Evolutionary conservation across 2,797 vertebrate genomes (phyloP).

Genomic region (Crenuchus spilurus): DNA sequence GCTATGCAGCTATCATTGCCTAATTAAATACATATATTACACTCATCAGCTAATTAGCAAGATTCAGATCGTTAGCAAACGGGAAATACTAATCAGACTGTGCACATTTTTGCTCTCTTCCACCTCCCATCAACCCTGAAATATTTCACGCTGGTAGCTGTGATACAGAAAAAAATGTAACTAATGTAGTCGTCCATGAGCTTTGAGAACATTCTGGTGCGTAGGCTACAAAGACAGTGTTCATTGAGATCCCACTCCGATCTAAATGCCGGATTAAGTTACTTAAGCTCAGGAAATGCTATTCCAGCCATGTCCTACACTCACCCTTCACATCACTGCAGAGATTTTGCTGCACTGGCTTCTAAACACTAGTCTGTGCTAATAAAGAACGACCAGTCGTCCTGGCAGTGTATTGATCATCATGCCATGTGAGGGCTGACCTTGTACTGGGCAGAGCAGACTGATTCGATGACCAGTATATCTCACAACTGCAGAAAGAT

Average conservation of each 20-base stretch:
- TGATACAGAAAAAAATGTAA: not conserved
- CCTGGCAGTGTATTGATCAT: not conserved
- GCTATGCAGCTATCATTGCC: no score
- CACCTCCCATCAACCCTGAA: no score
- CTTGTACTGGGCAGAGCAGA: not conserved
- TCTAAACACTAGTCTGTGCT: not conserved
- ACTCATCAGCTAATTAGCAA: no score
- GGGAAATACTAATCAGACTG: no score
- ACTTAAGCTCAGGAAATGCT: slow-evolving; percentile 43
- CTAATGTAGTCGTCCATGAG: no score
- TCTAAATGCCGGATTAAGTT: slow-evolving; percentile 37
- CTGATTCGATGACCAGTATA: not conserved
- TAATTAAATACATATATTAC: no score
- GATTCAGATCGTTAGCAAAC: no score
- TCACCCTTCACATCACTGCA: slow-evolving; percentile 42
- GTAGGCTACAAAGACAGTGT: not conserved
- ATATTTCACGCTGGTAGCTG: not conserved
- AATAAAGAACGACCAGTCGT: slow-evolving; percentile 2
- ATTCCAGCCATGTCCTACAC: slow-evolving; percentile 39
- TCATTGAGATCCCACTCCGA: slow-evolving; percentile 19
- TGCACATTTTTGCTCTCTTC: no score
- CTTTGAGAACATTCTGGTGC: no score
- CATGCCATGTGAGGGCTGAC: not conserved
- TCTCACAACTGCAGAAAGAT: no score
- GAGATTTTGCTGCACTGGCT: slow-evolving; percentile 1